A percentile compares a stretch with the other conserved stretches of the same genome.
phyloP scores from a whole-genome alignment of 1,140 invertebrate species.

The Melanaphis sacchari region DNA sequence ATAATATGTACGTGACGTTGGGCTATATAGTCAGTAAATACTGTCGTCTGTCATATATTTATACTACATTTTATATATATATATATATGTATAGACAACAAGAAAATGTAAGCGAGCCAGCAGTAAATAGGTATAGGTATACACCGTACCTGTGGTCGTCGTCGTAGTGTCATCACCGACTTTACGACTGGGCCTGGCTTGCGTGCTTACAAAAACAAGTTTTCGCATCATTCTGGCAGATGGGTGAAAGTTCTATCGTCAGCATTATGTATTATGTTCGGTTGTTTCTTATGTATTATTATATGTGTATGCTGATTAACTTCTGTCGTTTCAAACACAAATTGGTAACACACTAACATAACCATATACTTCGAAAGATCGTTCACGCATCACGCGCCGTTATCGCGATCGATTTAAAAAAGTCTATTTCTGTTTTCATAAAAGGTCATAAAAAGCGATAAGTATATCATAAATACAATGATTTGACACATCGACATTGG shows the following conservation, averaged over 20 bases:
- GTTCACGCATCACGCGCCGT: background rate
- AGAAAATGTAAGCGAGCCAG: background rate
- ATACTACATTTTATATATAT: no score
- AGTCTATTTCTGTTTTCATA: background rate
- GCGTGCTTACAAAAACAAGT: background rate
- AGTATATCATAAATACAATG: background rate
- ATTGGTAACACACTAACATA: background rate
- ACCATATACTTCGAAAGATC: background rate
- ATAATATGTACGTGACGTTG: background rate
- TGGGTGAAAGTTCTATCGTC: slow-evolving; percentile 8
- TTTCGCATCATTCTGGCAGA: background rate
- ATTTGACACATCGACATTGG: background rate
- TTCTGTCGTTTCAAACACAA: background rate
- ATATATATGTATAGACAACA: background rate
- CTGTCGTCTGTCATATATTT: background rate
- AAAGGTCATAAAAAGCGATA: background rate
- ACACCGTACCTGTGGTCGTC: background rate
- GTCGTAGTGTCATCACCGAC: background rate
- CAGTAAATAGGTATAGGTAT: background rate
- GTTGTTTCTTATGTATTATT: background rate
- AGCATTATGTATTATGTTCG: background rate
- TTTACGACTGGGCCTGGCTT: background rate
- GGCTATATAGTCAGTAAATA: background rate
- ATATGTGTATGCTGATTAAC: background rate
- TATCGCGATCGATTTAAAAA: background rate